Evolutionary conservation across 2,797 vertebrate species (phyloP), one percentile per base, ranked within the genome.

Genomic region (Pseudotriccus pelzelni): DNA sequence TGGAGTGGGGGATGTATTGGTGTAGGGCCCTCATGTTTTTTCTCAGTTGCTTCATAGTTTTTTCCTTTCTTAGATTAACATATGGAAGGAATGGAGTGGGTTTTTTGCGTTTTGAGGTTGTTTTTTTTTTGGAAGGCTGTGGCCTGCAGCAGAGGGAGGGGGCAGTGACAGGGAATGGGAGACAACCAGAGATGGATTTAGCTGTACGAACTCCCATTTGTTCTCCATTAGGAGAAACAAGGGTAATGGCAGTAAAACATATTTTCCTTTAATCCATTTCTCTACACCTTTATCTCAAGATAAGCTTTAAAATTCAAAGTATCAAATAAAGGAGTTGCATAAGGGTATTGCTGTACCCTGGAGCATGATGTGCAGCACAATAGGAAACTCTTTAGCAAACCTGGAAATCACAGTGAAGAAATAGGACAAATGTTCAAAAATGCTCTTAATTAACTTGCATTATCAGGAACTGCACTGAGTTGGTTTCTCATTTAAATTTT

Each of bases 401-500:
- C 73, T 94, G 87, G 66, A 95, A 93, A 90, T 91, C 66, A 46
- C 34, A 37, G 59, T 27, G 76, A 73, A 79, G 66, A 88, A 96
- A 87, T 59, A 85, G 94, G 82, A 81, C 91, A 63, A 94, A 79
- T 66, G 82, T 94, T 96, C 62, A 85, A 91, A 97, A 94, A 87
- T 84, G 59, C 20, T 73, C 67, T 93, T 97, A 96, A 94, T 97
- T 94, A 93, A 93, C 92, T 94, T 86, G 79, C 44, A 58, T 95
- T 96, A 91, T 95, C 94, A 94, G 84, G 91, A 92, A 81, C 84
- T 92, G 93, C 76, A 50, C 73, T 69, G 79, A 90, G 82, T 90
- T 90, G 55, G 62, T 86, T 92, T 88, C 89, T 95, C 87, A 94
- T 96, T 97, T 95, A 91, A 90, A 91, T 93, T 92, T 96, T 96